Conservation (phyloP, 2,888 invertebrate species). For the Eristalis intricaria region DNA sequence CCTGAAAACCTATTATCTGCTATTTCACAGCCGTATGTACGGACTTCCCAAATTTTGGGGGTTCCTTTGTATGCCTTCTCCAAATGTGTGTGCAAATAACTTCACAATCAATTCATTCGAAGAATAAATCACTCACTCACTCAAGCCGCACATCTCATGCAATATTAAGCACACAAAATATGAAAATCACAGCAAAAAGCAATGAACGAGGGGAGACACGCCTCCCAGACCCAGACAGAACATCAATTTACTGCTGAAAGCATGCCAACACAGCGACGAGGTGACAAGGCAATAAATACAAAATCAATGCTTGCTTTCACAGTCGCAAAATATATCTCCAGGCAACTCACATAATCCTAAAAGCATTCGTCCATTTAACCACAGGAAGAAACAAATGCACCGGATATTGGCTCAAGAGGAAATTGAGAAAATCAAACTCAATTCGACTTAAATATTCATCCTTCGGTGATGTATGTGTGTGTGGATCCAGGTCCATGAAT, state of each 20-base stretch:
- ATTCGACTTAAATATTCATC: conserved; percentile 2
- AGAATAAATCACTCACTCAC: not conserved
- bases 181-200: not conserved
- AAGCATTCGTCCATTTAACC: not conserved
- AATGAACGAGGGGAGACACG: not conserved
- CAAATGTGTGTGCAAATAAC: not conserved
- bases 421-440: conserved; percentile 43
- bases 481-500: not conserved
- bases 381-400: conserved; percentile 52
- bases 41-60: too few species aligned
- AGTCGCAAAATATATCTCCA: not conserved
- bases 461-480: not conserved
- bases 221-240: not conserved
- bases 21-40: too few species aligned
- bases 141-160: not conserved
- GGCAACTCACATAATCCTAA: not conserved
- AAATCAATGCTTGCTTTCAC: not conserved
- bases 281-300: not conserved
- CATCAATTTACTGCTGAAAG: not conserved
- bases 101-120: not conserved
- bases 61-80: too few species aligned
- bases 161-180: not conserved
- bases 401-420: conserved; percentile 58
- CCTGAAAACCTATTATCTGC: too few species aligned
- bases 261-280: not conserved